Conservation (phyloP, 2,888 invertebrate species). For the Machimus atricapillus region DNA sequence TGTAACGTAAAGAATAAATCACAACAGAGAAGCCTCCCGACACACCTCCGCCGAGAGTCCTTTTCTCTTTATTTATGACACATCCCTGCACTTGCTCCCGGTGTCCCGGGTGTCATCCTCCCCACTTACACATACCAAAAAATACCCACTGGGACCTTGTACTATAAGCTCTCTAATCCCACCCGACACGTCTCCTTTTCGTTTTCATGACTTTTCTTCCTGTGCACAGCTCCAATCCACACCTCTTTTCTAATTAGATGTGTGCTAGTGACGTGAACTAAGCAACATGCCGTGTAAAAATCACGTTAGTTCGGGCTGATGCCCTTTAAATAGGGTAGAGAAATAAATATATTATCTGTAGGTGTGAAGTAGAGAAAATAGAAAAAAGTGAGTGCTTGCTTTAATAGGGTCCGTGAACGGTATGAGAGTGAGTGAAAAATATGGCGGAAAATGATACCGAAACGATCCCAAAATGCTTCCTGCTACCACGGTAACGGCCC, state of each 20-base stretch:
- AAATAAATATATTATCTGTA: neutral
- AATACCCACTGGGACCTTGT: neutral
- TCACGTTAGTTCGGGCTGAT: neutral
- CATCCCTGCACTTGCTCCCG: neutral
- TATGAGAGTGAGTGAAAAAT: constrained; percentile 45
- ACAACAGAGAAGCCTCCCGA: neutral
- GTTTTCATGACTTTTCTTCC: neutral
- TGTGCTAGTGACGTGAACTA: neutral
- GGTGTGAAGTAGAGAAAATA: neutral
- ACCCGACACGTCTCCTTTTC: neutral
- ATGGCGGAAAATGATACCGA: constrained; percentile 49
- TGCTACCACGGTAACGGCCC: neutral
- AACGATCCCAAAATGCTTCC: constrained; percentile 45
- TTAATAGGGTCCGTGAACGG: neutral
- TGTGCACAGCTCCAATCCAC: neutral
- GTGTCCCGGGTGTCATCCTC: neutral
- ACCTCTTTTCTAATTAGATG: constrained; percentile 6
- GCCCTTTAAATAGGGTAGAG: neutral
- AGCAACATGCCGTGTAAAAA: neutral
- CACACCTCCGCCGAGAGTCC: neutral
- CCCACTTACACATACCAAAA: neutral
- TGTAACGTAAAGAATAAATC: neutral
- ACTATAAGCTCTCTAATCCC: neutral
- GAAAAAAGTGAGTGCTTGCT: constrained; percentile 47
- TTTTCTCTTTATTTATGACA: neutral